Base-by-base conservation (phyloP, 2,113 vertebrate species). In the Nesoenas mayeri region DNA sequence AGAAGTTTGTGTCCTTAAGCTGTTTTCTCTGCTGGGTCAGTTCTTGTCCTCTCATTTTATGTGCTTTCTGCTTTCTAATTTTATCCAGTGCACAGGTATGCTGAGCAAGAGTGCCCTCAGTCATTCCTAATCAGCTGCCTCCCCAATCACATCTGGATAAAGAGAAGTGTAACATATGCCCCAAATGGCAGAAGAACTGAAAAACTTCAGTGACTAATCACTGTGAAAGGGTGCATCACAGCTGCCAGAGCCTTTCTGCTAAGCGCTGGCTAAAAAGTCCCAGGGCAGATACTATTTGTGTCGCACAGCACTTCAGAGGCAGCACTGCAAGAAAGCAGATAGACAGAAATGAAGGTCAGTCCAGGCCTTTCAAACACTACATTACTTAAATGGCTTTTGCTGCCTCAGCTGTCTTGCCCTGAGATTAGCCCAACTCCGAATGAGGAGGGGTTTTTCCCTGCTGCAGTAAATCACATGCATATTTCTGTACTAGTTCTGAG, bases 301-400 rank as follows among this genome's bases (percentile, higher is more conserved):
- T 91, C 51, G 80, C 60, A 56, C 61, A 84, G 91, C 88, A 61
- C 86, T 92, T 96, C 83, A 89, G 92, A 96, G 80, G 80, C 86
- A 95, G 93, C 25, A 4, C 80, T 95, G 93, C 83, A 65, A 95
- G 78, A 79, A 91, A 84, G 91, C 85, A 93, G 93, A 95, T 72
- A 96, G 88, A 77, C 25, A 58, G 92, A 95, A 94, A 96, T 85
- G 93, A 96, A 95, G 96, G 96, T 94, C 96, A 94, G 92, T 44
- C 47, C 65, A 58, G 96, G 88, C 91, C 88, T 95, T 96, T 96
- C 87, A 95, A 96, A 92, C 86, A 62, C 86, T 58, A 57, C 88
- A 79, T 96, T 94, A 91, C 93, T 96, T 95, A 93, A 96, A 96
- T 94, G 96, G 95, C 92, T 97, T 94, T 94, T 97, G 78, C 96